Evolutionary conservation across 2,113 vertebrate species (phyloP).

Genomic region (Oryzias woworae): DNA sequence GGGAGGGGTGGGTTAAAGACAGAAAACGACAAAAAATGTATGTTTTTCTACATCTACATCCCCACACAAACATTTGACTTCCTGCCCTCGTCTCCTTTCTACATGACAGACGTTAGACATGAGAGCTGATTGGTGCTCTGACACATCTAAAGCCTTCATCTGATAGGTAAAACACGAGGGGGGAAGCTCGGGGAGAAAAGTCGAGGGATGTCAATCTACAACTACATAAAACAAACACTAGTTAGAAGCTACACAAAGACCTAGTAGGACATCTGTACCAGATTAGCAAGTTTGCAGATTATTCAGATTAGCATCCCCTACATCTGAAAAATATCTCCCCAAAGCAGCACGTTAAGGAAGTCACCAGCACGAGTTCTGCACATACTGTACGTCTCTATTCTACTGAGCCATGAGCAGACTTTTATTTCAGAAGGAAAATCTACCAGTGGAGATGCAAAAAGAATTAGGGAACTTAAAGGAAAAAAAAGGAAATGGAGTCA

Average conservation of each 20-base stretch:
- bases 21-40: slow-evolving; percentile 5
- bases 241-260: slow-evolving; percentile 15
- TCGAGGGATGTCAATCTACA: slow-evolving; percentile 33
- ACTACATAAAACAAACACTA: slow-evolving; percentile 28
- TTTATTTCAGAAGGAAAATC: slow-evolving; percentile 37
- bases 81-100: slow-evolving; percentile 40
- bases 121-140: slow-evolving; percentile 50
- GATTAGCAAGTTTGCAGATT: slow-evolving; percentile 37
- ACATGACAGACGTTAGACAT: slow-evolving; percentile 40
- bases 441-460: slow-evolving; percentile 56
- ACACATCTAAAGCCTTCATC: slow-evolving; percentile 50
- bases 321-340: slow-evolving; percentile 37
- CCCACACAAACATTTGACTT: slow-evolving; percentile 44
- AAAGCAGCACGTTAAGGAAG: slow-evolving; percentile 51
- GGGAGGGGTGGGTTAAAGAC: slow-evolving; percentile 84
- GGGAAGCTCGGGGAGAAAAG: slow-evolving; percentile 39
- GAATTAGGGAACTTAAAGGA: slow-evolving; percentile 50
- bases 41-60: slow-evolving; percentile 30
- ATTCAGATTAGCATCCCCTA: slow-evolving; percentile 45
- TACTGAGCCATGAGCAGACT: slow-evolving; percentile 47
- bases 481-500: slow-evolving; percentile 44
- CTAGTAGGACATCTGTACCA: slow-evolving; percentile 31
- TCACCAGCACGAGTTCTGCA: slow-evolving; percentile 60
- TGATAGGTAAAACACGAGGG: slow-evolving; percentile 45
- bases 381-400: slow-evolving; percentile 46